Evolutionary conservation across 2,113 vertebrate genomes (phyloP), one percentile per base, ranked within the genome.

Genomic region (Poecilia latipinna): DNA sequence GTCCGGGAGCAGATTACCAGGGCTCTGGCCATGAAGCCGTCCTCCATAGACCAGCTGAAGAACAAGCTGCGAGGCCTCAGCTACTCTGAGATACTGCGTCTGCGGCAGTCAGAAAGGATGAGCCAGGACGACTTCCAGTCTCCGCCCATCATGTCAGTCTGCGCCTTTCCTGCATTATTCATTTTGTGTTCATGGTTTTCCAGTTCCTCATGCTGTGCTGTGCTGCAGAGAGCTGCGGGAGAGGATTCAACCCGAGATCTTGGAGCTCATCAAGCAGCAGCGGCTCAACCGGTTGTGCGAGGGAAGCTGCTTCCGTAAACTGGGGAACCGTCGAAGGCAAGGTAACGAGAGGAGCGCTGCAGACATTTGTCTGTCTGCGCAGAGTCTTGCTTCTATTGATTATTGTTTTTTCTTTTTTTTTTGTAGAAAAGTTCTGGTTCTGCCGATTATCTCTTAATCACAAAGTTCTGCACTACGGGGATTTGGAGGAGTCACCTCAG

Each of bases 121-220:
- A 99, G 97, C 87, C 98, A 99, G 86, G 98, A 99, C 4, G 98
- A 99, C 90, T 98, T 98, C 92, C 98, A 99, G 93, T 98, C 98
- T 19, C 96, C 98, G 0, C 98, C 98, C 0, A 98, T 99, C 51
- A 96, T 99, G 98, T 99, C 75, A 79, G 97, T 92, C 69, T 29
- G 22, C 42, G 8, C 22, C 7, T 57, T 57, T n/a, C 5, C 24
- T n/a, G 3, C 22, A 17, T 57, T 24, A 57, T 57, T 22, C 24
- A 57, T 57, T 57, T 57, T 24, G 22, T 57, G 22, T 57, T 57
- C 8, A 10, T 8, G 10, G 24, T 57, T 57, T 70, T 11, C 29
- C 4, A 66, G 65, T 78, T 57, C 37, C 67, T 77, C 37, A 73
- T 35, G 68, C 61, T 75, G 42, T 85, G 70, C 67, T 68, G 31